Evolutionary conservation across 2,797 vertebrate genomes (phyloP).

Genomic region (Hybognathus amarus): DNA sequence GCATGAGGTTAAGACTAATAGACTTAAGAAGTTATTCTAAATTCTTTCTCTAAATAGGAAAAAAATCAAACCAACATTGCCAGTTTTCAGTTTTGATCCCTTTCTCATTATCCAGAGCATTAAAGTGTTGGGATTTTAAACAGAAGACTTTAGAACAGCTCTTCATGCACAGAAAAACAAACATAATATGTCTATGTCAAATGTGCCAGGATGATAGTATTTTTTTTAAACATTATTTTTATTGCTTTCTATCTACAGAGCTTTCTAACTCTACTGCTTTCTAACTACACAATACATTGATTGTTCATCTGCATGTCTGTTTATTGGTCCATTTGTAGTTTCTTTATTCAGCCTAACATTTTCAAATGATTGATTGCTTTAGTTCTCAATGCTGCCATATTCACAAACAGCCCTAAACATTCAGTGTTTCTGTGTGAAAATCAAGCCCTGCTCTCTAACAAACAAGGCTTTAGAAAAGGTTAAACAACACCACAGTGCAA

Average conservation of each 20-base stretch:
- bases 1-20: background rate
- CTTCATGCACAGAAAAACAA: background rate
- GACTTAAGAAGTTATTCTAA: background rate
- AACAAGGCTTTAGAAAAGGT: background rate
- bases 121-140: background rate
- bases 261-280: background rate
- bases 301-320: background rate
- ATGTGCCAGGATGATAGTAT: background rate
- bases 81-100: background rate
- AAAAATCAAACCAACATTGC: background rate
- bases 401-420: background rate
- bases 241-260: background rate
- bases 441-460: background rate
- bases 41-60: background rate
- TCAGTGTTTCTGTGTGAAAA: background rate
- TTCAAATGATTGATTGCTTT: background rate
- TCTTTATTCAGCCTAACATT: background rate
- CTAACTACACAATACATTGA: background rate
- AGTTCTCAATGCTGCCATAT: background rate
- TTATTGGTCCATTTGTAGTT: background rate
- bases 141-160: background rate
- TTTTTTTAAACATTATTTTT: background rate
- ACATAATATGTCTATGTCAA: no score
- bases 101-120: background rate
- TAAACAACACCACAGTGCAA: background rate